Conservation (phyloP, 2,797 vertebrate genomes). For the Acridotheres tristis region DNA sequence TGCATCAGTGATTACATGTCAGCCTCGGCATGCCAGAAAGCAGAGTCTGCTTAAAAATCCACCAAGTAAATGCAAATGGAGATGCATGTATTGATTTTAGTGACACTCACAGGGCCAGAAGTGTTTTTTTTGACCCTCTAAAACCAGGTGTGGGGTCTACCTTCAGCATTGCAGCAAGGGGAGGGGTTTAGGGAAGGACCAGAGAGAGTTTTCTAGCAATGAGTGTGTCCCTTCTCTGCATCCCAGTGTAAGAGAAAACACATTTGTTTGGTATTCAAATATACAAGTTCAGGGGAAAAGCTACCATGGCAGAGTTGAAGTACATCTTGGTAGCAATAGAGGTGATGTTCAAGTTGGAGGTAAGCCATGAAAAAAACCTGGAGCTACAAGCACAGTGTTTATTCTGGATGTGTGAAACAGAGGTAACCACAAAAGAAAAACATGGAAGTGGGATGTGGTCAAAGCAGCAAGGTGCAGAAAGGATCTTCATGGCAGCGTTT, state of each 20-base stretch:
- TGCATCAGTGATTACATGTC: background rate
- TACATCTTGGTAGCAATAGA: background rate
- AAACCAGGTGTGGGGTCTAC: background rate
- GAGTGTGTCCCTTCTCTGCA: background rate
- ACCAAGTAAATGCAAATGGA: background rate
- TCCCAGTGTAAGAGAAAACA: background rate
- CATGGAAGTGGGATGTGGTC: background rate
- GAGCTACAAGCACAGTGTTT: background rate
- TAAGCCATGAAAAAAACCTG: background rate
- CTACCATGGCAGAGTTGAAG: background rate
- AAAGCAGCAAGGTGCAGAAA: background rate
- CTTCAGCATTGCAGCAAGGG: background rate
- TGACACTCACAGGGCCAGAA: background rate
- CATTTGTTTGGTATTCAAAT: background rate
- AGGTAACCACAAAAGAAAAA: background rate
- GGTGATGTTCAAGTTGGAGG: background rate
- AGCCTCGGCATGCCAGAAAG: background rate
- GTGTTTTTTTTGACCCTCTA: background rate
- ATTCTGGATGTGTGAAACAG: background rate
- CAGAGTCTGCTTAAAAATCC: background rate
- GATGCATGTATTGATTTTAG: background rate
- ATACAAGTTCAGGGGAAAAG: background rate
- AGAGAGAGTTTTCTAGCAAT: background rate
- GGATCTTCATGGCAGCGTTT: background rate
- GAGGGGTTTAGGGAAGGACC: background rate